Conservation (phyloP, 2,888 invertebrate species). For the Dugesia japonica region DNA sequence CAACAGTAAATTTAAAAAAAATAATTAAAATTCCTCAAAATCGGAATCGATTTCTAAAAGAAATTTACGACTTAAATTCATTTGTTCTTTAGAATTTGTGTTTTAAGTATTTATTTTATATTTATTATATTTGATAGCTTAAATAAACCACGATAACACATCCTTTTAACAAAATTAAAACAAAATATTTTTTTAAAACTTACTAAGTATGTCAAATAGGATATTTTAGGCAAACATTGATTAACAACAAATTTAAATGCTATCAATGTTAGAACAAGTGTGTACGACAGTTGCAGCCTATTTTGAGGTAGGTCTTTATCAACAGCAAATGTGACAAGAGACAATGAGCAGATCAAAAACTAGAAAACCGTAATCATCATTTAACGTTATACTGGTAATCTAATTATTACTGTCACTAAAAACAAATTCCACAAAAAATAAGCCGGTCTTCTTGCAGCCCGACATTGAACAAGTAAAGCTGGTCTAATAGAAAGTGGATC, state of each 20-base stretch:
- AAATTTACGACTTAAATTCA: too few species aligned
- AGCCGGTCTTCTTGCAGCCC: constrained; percentile 44
- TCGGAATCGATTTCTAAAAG: too few species aligned
- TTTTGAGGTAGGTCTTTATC: constrained; percentile 42
- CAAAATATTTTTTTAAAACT: constrained; percentile 8
- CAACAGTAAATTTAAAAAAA: too few species aligned
- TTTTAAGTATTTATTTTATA: too few species aligned
- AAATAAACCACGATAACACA: too few species aligned
- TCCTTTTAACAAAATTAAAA: not conserved
- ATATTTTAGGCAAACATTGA: constrained; percentile 45
- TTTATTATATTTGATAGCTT: too few species aligned
- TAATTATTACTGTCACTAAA: constrained; percentile 43
- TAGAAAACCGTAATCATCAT: constrained; percentile 38
- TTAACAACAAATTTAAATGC: constrained; percentile 47
- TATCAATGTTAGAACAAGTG: constrained; percentile 45
- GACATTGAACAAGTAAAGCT: constrained; percentile 44
- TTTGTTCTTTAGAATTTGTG: too few species aligned
- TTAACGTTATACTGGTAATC: not conserved
- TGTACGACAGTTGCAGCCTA: constrained; percentile 45
- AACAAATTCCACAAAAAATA: constrained; percentile 48
- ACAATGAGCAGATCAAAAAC: constrained; percentile 46
- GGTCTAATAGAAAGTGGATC: constrained; percentile 43
- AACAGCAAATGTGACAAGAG: constrained; percentile 46
- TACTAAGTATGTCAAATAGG: constrained; percentile 46
- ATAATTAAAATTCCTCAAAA: too few species aligned